Base-by-base conservation (phyloP, 2,113 vertebrate genomes). In the Picathartes gymnocephalus region DNA sequence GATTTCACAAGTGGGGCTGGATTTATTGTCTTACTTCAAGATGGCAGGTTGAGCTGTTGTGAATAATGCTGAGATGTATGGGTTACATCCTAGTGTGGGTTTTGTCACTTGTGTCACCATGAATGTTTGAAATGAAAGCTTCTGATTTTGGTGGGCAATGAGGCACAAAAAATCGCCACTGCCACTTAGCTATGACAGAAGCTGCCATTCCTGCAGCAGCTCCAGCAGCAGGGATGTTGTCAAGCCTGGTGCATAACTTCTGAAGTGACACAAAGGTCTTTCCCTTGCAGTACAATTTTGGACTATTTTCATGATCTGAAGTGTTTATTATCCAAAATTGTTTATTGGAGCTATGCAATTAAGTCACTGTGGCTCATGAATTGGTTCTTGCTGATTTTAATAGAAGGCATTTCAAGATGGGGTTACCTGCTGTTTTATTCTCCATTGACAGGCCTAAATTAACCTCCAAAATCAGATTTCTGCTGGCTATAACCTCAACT, bases 311-410 rank as follows among this genome's bases (percentile, higher is more conserved):
- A 6, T 1, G 1, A 47, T 54, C 24, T 73, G 50, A 73, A 83
- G 44, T 73, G 66, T 21, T 78, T 73, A 50, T 65, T 10, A 47
- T 62, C 42, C 39, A 62, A 48, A 88, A 77, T 31, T 65, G 54
- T 90, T 93, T 90, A 47, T 20, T 58, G 47, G 45, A 70, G 61
- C 56, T 83, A 15, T 76, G 73, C 58, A 87, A 69, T 95, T 95
- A 87, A 93, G 53, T 85, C 18, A 50, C 39, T 70, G 9, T 54
- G 78, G 62, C 21, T 95, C 50, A 15, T 70, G 70, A 90, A 79
- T 69, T 39, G 58, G 57, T 80, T 90, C 81, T 94, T 88, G 85
- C 42, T 88, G 85, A 22, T 93, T 94, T 95, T 92, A 86, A 86
- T 66, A 60, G 62, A 12, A 65, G 24, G 33, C 51, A 69, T 90